These are phyloP conservation scores for Microcaecilia unicolor DNA, from an alignment of 2,797 vertebrate genomes.

Conservation along the genomic window DNA sequence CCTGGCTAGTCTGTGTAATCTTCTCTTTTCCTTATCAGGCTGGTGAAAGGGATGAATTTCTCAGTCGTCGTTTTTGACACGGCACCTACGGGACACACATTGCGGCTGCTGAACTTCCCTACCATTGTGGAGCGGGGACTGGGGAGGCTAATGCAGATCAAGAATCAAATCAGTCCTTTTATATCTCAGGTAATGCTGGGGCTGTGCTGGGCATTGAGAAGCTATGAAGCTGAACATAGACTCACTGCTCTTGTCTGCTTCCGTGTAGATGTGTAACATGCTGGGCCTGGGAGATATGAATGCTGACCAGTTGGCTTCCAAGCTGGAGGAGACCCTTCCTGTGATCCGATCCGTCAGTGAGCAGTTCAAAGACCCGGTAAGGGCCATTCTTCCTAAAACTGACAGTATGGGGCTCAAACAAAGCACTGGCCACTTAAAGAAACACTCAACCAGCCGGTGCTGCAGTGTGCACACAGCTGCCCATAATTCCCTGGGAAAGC, in stretches of 20 bases:
- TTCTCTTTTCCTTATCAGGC: conserved; percentile 50
- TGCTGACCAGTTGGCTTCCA: conserved; percentile 87
- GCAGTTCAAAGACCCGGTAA: conserved; percentile 93
- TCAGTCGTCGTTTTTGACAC: conserved; percentile 94
- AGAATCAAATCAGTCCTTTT: conserved; percentile 96
- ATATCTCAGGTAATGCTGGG: conserved; percentile 76
- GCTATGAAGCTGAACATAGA: too few relatives aligned
- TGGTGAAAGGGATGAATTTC: conserved; percentile 97
- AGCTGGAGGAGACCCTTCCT: conserved; percentile 86
- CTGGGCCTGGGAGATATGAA: conserved; percentile 93
- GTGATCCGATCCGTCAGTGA: conserved; percentile 94
- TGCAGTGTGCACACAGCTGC: too few relatives aligned
- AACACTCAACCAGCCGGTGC: too few relatives aligned
- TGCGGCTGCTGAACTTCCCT: conserved; percentile 89
- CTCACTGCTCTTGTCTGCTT: neutral
- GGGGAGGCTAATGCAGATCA: conserved; percentile 93
- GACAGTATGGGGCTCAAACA: fast-evolving
- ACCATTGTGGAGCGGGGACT: conserved; percentile 90
- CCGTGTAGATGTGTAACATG: conserved; percentile 89
- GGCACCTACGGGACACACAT: conserved; percentile 86
- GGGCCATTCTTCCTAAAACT: neutral
- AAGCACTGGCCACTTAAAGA: too few relatives aligned
- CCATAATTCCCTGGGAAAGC: too few relatives aligned
- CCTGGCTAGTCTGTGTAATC: too few relatives aligned
- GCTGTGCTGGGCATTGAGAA: too few relatives aligned